Evolutionary conservation across 2,113 vertebrate genomes (phyloP), one percentile per base, ranked within the genome.

Genomic region (Actinemys pallida): DNA sequence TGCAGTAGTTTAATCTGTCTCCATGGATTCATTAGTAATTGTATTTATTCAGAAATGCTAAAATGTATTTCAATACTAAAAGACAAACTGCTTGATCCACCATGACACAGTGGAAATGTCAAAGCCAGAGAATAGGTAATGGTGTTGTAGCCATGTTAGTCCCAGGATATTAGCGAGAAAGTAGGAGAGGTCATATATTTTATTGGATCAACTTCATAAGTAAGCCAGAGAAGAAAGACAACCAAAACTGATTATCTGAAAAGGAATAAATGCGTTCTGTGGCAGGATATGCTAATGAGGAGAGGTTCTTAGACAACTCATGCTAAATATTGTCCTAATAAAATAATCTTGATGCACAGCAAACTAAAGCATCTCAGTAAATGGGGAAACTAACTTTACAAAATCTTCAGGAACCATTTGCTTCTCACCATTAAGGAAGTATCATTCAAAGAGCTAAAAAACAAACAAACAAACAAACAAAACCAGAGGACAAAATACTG

Each of bases 261-360:
- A 94, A 93, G 85, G 11, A 95, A n/a, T 22, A 85, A 57, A 82
- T 83, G 8, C 6, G 35, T 83, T 94, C 87, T 93, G 83, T 2
- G 3, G 12, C 65, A 78, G 39, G 35, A 94, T 75, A 75, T 47
- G 20, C 56, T 81, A 59, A 92, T 49, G 45, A 39, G 54, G 49
- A 69, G 27, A 31, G 24, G 7, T 90, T 4, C 45, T 80, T 87
- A 93, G 90, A 95, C n/a, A 90, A 80, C 29, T 85, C 45, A 80
- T 81, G 83, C 56, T 90, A 81, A 81, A 69, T 2, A 3, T 89
- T 96, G 92, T 89, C 75, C 89, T 90, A 90, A 86, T 19, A 88
- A 93, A 78, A 65, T 83, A 42, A 49, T 83, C 69, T 62, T 93
- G 59, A 90, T 56, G 42, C 4, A n/a, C 6, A 86, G 83, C 8